A percentile compares a stretch with the other conserved stretches of the same genome.
phyloP scores from a whole-genome alignment of 1,140 invertebrate genomes.

The Rhagoletis zephyria region DNA sequence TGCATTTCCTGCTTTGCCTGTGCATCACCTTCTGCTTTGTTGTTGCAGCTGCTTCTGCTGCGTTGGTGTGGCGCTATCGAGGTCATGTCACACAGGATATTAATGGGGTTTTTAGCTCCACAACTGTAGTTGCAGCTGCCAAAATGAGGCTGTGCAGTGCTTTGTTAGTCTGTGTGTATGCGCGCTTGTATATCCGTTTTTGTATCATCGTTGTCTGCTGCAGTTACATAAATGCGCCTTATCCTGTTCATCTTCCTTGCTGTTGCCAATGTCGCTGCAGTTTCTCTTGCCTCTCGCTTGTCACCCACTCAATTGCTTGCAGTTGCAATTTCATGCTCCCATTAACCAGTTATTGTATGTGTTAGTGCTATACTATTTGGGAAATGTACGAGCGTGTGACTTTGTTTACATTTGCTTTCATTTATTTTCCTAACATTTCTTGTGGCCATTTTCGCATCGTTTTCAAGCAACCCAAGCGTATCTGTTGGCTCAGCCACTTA shows the following conservation, averaged over 20 bases:
- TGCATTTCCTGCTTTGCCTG: not conserved
- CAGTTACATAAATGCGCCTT: constrained; percentile 11
- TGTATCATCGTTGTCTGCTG: constrained; percentile 20
- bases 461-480: not conserved
- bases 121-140: not conserved
- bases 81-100: constrained; percentile 50
- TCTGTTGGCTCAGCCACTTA: constrained; percentile 1
- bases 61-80: constrained; percentile 8
- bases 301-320: constrained; percentile 50
- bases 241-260: constrained; percentile 8
- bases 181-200: not conserved
- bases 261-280: not conserved
- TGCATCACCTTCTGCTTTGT: not conserved
- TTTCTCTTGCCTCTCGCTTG: not conserved
- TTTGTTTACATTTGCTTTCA: constrained; percentile 3
- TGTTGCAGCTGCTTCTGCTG: not conserved
- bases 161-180: not conserved
- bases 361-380: not conserved
- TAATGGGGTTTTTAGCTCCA: constrained; percentile 42
- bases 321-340: constrained; percentile 43
- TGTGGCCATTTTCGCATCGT: not conserved
- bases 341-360: not conserved
- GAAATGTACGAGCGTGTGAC: not conserved
- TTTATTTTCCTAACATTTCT: not conserved
- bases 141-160: not conserved